Percentiles rank a stretch among this genome's conserved stretches.
These are phyloP conservation scores for Cloeon dipterum DNA, from an alignment of 2,888 invertebrate genomes.

Conservation along the genomic window DNA sequence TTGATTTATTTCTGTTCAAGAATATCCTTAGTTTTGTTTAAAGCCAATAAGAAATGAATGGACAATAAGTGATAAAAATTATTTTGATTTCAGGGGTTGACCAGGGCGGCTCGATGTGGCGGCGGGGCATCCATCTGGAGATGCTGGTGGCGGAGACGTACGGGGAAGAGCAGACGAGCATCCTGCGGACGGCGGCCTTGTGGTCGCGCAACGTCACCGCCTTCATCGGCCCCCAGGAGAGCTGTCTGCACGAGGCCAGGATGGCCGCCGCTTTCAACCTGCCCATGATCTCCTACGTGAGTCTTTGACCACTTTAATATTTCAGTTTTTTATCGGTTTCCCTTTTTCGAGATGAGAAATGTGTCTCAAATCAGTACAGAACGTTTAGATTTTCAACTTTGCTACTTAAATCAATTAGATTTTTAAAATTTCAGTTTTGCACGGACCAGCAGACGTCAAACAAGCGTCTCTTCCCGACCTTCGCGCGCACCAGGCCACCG, in stretches of 20 bases:
- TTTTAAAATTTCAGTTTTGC: slow-evolving; percentile 79
- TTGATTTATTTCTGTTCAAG: too few species aligned
- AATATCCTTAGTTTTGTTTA: too few species aligned
- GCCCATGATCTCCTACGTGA: slow-evolving; percentile 91
- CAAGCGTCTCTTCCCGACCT: slow-evolving; percentile 70
- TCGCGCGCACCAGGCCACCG: slow-evolving; percentile 76
- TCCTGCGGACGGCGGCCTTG: slow-evolving; percentile 58
- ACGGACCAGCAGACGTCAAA: slow-evolving; percentile 74
- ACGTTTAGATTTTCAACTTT: too few species aligned
- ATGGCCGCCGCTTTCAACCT: slow-evolving; percentile 86
- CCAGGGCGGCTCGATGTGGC: slow-evolving; percentile 13
- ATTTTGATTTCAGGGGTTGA: too few species aligned
- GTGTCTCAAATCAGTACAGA: too few species aligned
- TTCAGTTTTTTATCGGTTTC: too few species aligned
- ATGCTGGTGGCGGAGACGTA: slow-evolving; percentile 76
- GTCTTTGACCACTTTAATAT: too few species aligned
- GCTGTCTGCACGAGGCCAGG: slow-evolving; percentile 78
- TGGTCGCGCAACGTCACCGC: slow-evolving; percentile 68
- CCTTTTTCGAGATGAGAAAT: too few species aligned
- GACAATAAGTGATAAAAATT: too few species aligned
- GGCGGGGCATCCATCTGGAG: slow-evolving; percentile 46
- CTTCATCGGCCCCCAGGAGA: slow-evolving; percentile 77
- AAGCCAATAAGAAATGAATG: too few species aligned
- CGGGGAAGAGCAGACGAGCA: slow-evolving; percentile 71
- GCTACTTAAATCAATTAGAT: too few species aligned